phyloP scores from a whole-genome alignment of 2,888 invertebrate species.

The Stenodera caucasica region DNA sequence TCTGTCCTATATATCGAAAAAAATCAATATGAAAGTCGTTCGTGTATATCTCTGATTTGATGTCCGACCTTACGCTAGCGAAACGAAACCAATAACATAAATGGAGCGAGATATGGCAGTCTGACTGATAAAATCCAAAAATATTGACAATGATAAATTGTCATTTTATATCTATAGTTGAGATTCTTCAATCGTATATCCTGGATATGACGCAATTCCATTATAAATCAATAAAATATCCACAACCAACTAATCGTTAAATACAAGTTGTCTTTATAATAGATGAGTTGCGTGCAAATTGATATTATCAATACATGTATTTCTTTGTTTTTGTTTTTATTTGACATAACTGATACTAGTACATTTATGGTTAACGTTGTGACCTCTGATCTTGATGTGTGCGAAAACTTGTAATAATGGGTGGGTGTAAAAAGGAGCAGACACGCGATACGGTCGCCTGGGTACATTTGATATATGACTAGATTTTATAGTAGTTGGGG shows the following conservation, averaged over 20 bases:
- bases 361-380: conserved; percentile 25
- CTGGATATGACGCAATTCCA: not conserved
- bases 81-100: not conserved
- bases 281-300: not conserved
- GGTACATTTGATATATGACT: conserved; percentile 35
- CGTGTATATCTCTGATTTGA: not conserved
- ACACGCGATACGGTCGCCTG: conserved; percentile 26
- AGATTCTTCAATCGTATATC: not conserved
- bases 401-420: not conserved
- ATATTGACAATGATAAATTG: conserved; percentile 14
- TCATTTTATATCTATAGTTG: not conserved
- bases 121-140: conserved; percentile 1
- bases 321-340: not conserved
- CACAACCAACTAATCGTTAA: not conserved
- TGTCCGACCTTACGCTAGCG: not conserved
- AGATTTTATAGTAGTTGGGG: conserved; percentile 30
- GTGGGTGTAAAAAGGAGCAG: conserved; percentile 19
- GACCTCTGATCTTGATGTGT: conserved; percentile 20
- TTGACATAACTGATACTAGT: not conserved
- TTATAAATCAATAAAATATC: not conserved
- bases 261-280: not conserved
- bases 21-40: not conserved
- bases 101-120: not conserved
- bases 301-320: not conserved
- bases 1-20: too few relatives aligned